Base-by-base conservation (phyloP, 2,888 invertebrate species). In the Agelastica alni region DNA sequence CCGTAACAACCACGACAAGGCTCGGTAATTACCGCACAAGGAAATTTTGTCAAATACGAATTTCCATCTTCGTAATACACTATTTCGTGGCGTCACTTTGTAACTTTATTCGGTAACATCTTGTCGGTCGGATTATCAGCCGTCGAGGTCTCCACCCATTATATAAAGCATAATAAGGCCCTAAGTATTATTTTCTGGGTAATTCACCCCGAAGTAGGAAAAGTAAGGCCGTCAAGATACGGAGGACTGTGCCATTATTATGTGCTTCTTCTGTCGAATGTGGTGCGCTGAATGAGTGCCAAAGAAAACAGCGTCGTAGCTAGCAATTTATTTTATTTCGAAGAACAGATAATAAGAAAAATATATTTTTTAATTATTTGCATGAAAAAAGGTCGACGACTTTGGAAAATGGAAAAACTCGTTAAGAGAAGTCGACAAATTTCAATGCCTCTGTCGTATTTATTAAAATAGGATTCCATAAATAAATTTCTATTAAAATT, bases 111-210 rank as follows among this genome's bases (percentile, higher is more conserved):
- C 44, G 45, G 59, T 31, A 53, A 49, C 59, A 59, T 64, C 64
- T 62, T 65, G 66, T 61, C 63, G 62, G 47, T 59, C 51, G 65
- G 66, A 68, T 70, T 68, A 68, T 66, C 61, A 60, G 58, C 58
- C 60, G 54, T 45, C 52, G 51, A 30, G 51, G 60, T 51, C 58
- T 57, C 59, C 58, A 47, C 65, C 66, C 62, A 52, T 56, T 59
- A 59, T 68, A 66, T 70, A 69, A 70, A 69, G 68, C 69, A 70
- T 70, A 70, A 70, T 70, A 69, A 70, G 69, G 67, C 60, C 67
- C 63, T 54, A 64, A 67, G 67, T 70, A 69, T 70, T 70, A 69
- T 68, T 69, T 69, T 69, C 68, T 61, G 65, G 65, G 62, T 61
- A 66, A 65, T 64, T 63, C 62, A 64, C 60, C 59, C 58, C 61